These are phyloP conservation scores for Hydriomena furcata DNA, from an alignment of 2,888 invertebrate species.

Conservation along the genomic window DNA sequence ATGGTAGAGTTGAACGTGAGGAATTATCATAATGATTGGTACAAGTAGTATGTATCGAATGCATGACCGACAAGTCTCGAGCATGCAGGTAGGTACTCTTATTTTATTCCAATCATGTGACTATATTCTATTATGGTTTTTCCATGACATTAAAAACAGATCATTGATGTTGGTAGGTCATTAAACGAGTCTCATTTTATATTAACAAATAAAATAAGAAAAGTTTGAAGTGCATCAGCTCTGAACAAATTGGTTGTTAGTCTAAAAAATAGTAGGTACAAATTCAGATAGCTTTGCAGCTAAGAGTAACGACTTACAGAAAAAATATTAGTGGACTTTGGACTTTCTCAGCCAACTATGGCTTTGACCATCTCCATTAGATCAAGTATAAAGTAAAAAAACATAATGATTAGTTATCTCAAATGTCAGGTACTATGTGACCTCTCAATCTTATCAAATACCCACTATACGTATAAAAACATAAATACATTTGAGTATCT, in stretches of 20 bases:
- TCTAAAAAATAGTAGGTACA: too few species aligned
- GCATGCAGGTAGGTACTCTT: neutral
- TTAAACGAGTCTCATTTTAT: neutral
- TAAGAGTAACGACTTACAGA: neutral
- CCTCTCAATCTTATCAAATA: neutral
- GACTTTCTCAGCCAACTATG: neutral
- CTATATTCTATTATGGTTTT: conserved; percentile 3
- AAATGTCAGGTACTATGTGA: conserved; percentile 5
- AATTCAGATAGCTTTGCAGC: too few species aligned
- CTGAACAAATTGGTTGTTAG: too few species aligned
- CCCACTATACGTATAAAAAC: neutral
- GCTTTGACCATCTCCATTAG: conserved; percentile 9
- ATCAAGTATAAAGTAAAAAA: conserved; percentile 15
- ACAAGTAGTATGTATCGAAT: too few species aligned
- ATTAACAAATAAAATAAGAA: neutral
- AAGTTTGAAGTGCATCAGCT: too few species aligned
- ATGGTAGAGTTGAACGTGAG: too few species aligned
- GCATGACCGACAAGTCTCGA: neutral
- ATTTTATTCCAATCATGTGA: conserved; percentile 8
- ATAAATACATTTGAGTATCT: too few species aligned
- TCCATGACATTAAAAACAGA: conserved; percentile 7
- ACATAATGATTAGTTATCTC: conserved; percentile 8
- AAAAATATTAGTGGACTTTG: conserved; percentile 5
- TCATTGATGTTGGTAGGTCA: neutral
- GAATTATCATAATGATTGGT: too few species aligned